phyloP scores from a whole-genome alignment of 2,888 invertebrate species.

The Monopis laevigella region DNA sequence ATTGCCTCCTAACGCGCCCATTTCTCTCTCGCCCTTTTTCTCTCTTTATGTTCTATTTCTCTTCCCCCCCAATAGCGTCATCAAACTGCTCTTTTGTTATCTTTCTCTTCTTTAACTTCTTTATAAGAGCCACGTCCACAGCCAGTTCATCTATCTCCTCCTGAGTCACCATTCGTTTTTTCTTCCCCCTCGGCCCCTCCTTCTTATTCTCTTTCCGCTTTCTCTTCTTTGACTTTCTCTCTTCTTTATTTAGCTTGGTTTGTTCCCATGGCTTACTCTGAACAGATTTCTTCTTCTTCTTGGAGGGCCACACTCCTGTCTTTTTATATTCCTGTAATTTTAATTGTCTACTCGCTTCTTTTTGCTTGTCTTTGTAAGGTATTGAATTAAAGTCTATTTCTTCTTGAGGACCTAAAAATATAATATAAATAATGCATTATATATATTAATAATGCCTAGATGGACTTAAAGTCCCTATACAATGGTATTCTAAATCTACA shows the following conservation, averaged over 20 bases:
- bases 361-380: slow-evolving; percentile 80
- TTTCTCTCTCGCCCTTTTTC: too few relatives aligned
- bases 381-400: slow-evolving; percentile 79
- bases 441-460: background rate
- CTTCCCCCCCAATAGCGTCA: slow-evolving; percentile 63
- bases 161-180: slow-evolving; percentile 62
- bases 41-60: too few relatives aligned
- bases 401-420: slow-evolving; percentile 55
- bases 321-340: slow-evolving; percentile 76
- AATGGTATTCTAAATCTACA: too few relatives aligned
- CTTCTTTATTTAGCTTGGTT: slow-evolving; percentile 75
- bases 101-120: slow-evolving; percentile 87
- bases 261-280: slow-evolving; percentile 82
- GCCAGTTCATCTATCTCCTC: slow-evolving; percentile 82
- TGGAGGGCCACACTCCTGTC: slow-evolving; percentile 80
- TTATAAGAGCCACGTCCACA: slow-evolving; percentile 83
- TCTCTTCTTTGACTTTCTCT: slow-evolving; percentile 68
- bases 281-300: slow-evolving; percentile 56
- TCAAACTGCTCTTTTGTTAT: slow-evolving; percentile 74
- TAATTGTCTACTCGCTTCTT: slow-evolving; percentile 76
- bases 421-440: too few relatives aligned
- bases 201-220: slow-evolving; percentile 69
- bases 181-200: slow-evolving; percentile 51
- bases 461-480: background rate
- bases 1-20: too few relatives aligned